Conservation (phyloP, 2,888 invertebrate species). For the Macrosiphum euphorbiae region DNA sequence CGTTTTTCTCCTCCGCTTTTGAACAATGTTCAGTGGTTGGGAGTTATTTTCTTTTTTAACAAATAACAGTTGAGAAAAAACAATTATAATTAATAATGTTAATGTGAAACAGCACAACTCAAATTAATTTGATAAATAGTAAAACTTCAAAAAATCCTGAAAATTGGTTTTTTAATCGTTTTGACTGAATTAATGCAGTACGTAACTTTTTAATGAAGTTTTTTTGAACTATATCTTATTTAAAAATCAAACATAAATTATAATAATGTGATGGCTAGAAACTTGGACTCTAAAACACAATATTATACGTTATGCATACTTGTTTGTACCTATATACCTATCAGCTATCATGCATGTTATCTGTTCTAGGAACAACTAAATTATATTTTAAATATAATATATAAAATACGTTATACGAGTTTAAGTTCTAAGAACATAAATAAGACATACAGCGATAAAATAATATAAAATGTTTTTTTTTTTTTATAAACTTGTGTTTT, state of each 20-base stretch:
- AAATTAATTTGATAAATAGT: background rate
- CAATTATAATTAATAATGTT: background rate
- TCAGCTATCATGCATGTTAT: background rate
- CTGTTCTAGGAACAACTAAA: background rate
- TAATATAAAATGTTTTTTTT: background rate
- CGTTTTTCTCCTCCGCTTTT: background rate
- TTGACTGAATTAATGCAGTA: background rate
- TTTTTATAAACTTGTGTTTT: background rate
- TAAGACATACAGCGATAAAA: background rate
- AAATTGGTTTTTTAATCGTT: background rate
- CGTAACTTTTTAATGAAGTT: background rate
- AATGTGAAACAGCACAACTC: background rate
- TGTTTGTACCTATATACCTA: background rate
- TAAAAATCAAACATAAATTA: background rate
- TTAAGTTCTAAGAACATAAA: background rate
- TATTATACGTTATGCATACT: background rate
- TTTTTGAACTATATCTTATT: background rate
- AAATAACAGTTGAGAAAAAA: background rate
- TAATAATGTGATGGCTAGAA: background rate
- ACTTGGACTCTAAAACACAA: background rate
- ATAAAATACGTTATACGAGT: background rate
- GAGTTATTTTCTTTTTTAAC: background rate
- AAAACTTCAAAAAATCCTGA: background rate
- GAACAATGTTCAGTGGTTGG: background rate
- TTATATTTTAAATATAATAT: background rate